phyloP scores from a whole-genome alignment of 23 tunicate genomes.

The Trididemnum nubilum region DNA sequence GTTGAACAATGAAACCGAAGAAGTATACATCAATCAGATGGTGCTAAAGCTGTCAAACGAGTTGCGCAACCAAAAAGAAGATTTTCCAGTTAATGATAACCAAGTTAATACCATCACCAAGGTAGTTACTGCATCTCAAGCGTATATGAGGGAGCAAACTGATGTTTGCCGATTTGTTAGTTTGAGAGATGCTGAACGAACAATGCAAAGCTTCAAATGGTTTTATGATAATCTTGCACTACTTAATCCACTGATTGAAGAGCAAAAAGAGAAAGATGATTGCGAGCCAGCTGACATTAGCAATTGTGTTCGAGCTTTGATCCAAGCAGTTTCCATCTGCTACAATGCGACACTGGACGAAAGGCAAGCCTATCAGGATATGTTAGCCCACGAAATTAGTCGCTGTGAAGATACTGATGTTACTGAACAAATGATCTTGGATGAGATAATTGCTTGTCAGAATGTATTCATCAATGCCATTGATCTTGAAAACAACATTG shows the following conservation, averaged over 20 bases:
- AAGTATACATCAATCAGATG: constrained; percentile 49
- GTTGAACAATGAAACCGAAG: constrained; percentile 30
- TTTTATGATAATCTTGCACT: constrained; percentile 13
- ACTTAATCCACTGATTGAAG: background rate
- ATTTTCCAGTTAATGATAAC: background rate
- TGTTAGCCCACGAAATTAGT: constrained; percentile 16
- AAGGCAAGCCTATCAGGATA: constrained; percentile 26
- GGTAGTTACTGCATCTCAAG: constrained; percentile 21
- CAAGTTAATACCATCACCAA: background rate
- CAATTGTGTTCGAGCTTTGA: constrained; percentile 28
- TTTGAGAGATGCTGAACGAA: constrained; percentile 50
- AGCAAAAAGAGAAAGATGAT: background rate
- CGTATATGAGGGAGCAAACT: constrained; percentile 25
- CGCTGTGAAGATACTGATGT: no score
- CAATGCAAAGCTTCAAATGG: constrained; percentile 44
- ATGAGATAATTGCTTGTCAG: constrained; percentile 69
- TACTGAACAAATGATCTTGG: background rate
- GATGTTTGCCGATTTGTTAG: constrained; percentile 51
- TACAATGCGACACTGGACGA: constrained; percentile 60
- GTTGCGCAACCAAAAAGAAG: background rate
- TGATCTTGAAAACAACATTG: constrained; percentile 53
- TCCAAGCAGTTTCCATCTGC: constrained; percentile 54
- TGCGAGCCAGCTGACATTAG: background rate
- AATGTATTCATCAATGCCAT: constrained; percentile 43
- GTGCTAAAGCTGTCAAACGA: constrained; percentile 30